Base-by-base conservation (phyloP, 2,888 invertebrate species). In the Macrostomum cliftonense region DNA sequence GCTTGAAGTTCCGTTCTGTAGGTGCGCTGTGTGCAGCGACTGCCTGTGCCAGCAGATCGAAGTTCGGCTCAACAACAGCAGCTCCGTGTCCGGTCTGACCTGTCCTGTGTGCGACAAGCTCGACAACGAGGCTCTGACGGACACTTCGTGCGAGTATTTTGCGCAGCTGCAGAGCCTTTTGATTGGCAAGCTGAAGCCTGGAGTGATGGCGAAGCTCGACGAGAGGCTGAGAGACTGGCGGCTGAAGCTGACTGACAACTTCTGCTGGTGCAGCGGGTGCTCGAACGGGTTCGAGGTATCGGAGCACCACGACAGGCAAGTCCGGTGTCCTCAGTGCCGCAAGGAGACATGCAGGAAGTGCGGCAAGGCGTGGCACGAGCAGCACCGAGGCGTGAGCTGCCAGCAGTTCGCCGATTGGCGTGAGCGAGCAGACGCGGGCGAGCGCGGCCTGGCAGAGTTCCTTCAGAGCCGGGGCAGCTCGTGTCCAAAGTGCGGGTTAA, bases 71-170 rank as follows among this genome's bases (percentile, higher is more conserved):
- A 28, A 7, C 53, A 81, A 85, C 45, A 89, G 89, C 68, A 77
- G 83, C 52, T 83, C 80, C 66, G 85, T 91, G 52, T 79, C 80
- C 56, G 87, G 89, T 64, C 84, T 87, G 63, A 81, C 80, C 39
- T 93, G 91, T 64, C 89, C 91, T 0, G 86, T 81, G 67, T 93
- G 91, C 68, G 82, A 84, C 65, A 76, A 79, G 53, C 91, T 91
- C 0, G 63, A 65, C 46, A 80, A 86, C 59, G 73, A 85, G 2
- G 77, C 80, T 58, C 77, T 80, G 60, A 82, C 82, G 55, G 78
- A 78, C 39, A 76, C 80, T 1, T 76, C 83, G 11, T 28, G 28
- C 28, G 28, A 28, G 28, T 28, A 28, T 9, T 28, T 28, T 28
- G 5, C 28, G 28, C 28, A 7, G 28, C 28, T 28, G 28, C 28